Conservation (phyloP, 2,888 invertebrate genomes). For the Cistogaster globosa region DNA sequence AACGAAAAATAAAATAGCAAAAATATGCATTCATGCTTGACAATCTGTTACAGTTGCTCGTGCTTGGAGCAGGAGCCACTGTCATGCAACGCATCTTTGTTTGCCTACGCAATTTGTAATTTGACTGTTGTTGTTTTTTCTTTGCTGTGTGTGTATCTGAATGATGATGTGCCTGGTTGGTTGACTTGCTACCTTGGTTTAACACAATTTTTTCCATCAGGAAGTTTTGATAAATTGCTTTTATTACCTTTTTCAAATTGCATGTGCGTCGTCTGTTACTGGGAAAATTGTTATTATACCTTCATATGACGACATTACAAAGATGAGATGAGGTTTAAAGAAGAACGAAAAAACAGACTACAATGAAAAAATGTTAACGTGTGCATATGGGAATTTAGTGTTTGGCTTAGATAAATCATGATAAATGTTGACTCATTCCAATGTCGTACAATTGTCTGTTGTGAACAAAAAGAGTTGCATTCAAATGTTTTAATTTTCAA, state of each 20-base stretch:
- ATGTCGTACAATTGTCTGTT: conserved; percentile 22
- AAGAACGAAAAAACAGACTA: not conserved
- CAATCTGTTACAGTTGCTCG: no score
- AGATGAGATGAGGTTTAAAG: not conserved
- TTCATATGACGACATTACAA: conserved; percentile 47
- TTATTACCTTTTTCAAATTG: conserved; percentile 77
- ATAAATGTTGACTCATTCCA: conserved; percentile 74
- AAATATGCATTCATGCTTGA: no score
- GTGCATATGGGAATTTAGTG: conserved; percentile 67
- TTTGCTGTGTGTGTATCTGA: conserved; percentile 4
- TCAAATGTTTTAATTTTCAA: not conserved
- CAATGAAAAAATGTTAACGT: conserved; percentile 52
- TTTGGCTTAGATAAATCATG: conserved; percentile 76
- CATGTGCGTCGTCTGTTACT: conserved; percentile 67
- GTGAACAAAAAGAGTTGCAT: conserved; percentile 31
- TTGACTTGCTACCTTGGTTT: no score
- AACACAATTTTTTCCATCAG: no score
- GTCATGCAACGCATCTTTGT: conserved; percentile 62
- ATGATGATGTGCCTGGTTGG: conserved; percentile 6
- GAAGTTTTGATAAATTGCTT: conserved; percentile 79
- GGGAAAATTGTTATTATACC: conserved; percentile 70
- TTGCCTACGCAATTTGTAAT: conserved; percentile 69
- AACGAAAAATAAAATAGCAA: no score
- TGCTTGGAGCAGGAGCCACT: conserved; percentile 51
- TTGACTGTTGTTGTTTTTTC: conserved; percentile 43